Evolutionary conservation across 2,113 vertebrate genomes (phyloP), one percentile per base, ranked within the genome.

Genomic region (Limnothrissa miodon): DNA sequence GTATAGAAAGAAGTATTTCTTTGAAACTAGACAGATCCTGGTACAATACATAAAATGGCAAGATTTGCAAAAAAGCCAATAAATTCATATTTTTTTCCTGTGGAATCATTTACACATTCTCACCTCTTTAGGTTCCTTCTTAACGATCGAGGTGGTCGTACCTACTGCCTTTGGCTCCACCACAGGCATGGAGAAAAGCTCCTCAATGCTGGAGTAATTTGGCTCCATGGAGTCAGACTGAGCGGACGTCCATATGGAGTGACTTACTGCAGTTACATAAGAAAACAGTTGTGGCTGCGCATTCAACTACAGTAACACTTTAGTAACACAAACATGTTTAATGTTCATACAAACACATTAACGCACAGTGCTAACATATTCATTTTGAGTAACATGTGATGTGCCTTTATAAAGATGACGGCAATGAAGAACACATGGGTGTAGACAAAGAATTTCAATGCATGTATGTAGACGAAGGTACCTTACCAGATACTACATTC

Each of bases 101-200:
- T 33, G 8, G 29, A n/a, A n/a, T n/a, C n/a, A n/a, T n/a, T n/a
- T n/a, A 7, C 59, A 33, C 33, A 74, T 74, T 17, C 66, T 74
- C 66, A 98, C 98, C 95, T 99, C 97, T 93, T 97, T 98, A 1
- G 94, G 95, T 89, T 97, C 96, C 89, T 94, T 96, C 91, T 96
- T 96, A 29, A 74, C 29, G 90, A 93, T 90, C 0, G 94, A 93
- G 78, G 94, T 83, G 86, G 87, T 88, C 0, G 92, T 86, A 0
- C 84, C 88, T 80, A 95, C 96, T 91, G 96, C 96, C 93, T 97
- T 98, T 90, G 95, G 92, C 44, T 96, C 92, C 39, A 93, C 89
- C 84, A 92, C 93, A 0, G 98, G 97, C 91, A 98, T 95, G 91
- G 95, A 97, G 91, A 99, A 99, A 23, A 99, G 96, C 91, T 95